Conservation (phyloP, 2,797 vertebrate species). For the Apogon hyalosoma region DNA sequence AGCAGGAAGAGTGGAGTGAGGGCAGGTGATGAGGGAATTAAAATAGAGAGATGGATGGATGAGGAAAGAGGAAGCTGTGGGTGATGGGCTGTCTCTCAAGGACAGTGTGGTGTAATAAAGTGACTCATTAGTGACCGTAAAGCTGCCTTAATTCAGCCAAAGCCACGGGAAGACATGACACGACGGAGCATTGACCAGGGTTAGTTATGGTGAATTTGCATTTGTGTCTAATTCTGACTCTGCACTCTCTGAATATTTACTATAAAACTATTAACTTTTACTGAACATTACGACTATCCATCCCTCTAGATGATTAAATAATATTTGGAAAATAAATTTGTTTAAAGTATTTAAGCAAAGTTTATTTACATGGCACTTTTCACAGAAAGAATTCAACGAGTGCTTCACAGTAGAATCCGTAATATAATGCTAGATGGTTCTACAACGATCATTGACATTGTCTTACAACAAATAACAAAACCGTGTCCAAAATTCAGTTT, state of each 20-base stretch:
- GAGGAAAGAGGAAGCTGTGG: conserved; percentile 4
- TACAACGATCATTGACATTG: no score
- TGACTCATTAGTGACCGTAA: conserved; percentile 56
- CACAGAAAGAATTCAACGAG: no score
- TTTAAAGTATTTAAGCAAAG: no score
- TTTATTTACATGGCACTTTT: no score
- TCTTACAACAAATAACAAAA: no score
- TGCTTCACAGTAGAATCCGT: no score
- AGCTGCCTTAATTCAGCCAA: conserved; percentile 41
- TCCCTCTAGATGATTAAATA: no score
- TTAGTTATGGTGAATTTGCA: conserved; percentile 18
- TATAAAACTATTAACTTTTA: not conserved
- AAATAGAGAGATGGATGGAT: conserved; percentile 34
- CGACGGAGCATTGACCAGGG: conserved; percentile 17
- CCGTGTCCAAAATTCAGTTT: no score
- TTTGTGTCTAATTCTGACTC: conserved; percentile 8
- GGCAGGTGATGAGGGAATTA: conserved; percentile 34
- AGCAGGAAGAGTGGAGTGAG: conserved; percentile 11
- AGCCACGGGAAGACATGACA: conserved; percentile 30
- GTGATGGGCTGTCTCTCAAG: conserved; percentile 48
- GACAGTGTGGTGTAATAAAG: conserved; percentile 55
- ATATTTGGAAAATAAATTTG: no score
- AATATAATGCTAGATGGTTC: no score
- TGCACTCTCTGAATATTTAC: not conserved
- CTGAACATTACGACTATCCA: no score